phyloP scores from a whole-genome alignment of 1,140 invertebrate species.

The Neuroterus valhalla region DNA sequence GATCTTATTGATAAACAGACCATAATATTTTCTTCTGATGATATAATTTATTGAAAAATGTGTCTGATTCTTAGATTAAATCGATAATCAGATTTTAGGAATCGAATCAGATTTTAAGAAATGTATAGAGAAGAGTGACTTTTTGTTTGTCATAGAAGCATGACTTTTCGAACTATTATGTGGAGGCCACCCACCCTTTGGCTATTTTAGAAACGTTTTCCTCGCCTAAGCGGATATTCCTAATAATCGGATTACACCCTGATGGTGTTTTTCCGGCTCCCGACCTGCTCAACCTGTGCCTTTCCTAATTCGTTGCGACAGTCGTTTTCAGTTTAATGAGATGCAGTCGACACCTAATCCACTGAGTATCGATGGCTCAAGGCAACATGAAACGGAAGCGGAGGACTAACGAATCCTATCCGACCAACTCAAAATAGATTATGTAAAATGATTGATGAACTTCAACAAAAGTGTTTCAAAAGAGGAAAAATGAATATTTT shows the following conservation, averaged over 20 bases:
- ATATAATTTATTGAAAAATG: no score
- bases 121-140: neutral
- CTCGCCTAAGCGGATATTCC: slow-evolving; percentile 43
- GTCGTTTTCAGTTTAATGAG: slow-evolving; percentile 29
- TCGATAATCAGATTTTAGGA: neutral
- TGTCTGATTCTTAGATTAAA: neutral
- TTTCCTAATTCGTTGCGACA: slow-evolving; percentile 32
- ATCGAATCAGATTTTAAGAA: neutral
- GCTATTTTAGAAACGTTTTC: slow-evolving; percentile 31
- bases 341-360: slow-evolving; percentile 2
- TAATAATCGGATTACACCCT: slow-evolving; percentile 52
- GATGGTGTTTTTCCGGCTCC: slow-evolving; percentile 33
- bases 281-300: slow-evolving; percentile 34
- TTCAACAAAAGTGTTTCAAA: neutral
- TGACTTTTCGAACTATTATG: neutral
- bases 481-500: neutral
- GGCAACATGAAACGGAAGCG: neutral
- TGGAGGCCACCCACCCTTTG: slow-evolving; percentile 37
- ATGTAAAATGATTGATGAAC: slow-evolving; percentile 5
- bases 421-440: slow-evolving; percentile 1
- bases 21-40: no score
- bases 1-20: no score
- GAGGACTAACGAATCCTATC: neutral
- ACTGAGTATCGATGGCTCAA: neutral
- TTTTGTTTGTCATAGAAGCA: neutral